These are phyloP conservation scores for Fabriciana adippe DNA, from an alignment of 2,888 invertebrate genomes.

Conservation along the genomic window DNA sequence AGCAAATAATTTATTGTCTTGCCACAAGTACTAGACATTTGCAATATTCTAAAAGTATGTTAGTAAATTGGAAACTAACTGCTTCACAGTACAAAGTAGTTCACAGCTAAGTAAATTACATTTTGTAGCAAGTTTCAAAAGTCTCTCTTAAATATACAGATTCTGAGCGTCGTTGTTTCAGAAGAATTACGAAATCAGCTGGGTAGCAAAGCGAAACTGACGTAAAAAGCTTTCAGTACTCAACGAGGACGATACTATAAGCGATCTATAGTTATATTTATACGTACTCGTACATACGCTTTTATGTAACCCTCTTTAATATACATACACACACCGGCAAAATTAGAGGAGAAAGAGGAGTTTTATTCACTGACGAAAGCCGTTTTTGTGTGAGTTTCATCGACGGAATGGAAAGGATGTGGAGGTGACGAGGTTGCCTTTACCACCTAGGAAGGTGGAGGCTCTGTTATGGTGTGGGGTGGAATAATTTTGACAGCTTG, in stretches of 20 bases:
- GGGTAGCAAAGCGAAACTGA: neutral
- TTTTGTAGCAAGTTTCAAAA: slow-evolving; percentile 9
- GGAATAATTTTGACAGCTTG: too few relatives aligned
- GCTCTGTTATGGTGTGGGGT: too few relatives aligned
- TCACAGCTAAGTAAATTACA: slow-evolving; percentile 11
- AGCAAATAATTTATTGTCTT: neutral
- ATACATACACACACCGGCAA: too few relatives aligned
- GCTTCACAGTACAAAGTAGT: slow-evolving; percentile 3
- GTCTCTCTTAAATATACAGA: slow-evolving; percentile 3
- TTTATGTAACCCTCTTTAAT: too few relatives aligned
- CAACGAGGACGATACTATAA: neutral
- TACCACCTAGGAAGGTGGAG: too few relatives aligned
- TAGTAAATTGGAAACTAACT: slow-evolving; percentile 4
- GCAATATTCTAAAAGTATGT: neutral
- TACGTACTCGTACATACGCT: too few relatives aligned
- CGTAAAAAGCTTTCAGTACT: slow-evolving; percentile 22
- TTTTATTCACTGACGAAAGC: too few relatives aligned
- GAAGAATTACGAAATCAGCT: slow-evolving; percentile 19
- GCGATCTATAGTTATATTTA: neutral
- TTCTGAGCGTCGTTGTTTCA: slow-evolving; percentile 9
- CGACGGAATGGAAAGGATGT: too few relatives aligned
- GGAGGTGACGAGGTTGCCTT: too few relatives aligned
- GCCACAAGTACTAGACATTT: neutral
- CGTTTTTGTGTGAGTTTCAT: too few relatives aligned
- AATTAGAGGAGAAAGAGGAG: too few relatives aligned